phyloP scores from a whole-genome alignment of 2,888 invertebrate species.

The Drosophila prostipennis region DNA sequence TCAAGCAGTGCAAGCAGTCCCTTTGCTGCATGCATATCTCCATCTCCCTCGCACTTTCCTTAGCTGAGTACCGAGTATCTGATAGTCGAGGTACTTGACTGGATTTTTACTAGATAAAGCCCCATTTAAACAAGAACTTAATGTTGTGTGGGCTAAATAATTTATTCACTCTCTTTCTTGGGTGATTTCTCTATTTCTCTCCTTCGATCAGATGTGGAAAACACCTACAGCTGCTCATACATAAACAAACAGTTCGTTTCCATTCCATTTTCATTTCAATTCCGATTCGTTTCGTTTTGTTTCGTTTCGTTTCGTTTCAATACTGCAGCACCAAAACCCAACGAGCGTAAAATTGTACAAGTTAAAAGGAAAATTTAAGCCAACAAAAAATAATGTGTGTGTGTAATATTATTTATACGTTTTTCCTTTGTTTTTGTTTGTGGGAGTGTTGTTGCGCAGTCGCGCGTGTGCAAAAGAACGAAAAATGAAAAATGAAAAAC shows the following conservation, averaged over 20 bases:
- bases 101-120: neutral
- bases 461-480: conserved; percentile 59
- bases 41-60: no score
- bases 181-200: conserved; percentile 16
- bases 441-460: conserved; percentile 50
- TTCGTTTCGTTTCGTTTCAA: conserved; percentile 39
- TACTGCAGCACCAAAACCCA: conserved; percentile 44
- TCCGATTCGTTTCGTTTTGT: conserved; percentile 3
- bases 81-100: no score
- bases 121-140: neutral
- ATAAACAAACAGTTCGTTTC: conserved; percentile 11
- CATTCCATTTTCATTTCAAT: neutral
- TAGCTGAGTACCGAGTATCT: no score
- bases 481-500: conserved; percentile 15
- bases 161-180: conserved; percentile 10
- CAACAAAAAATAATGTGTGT: conserved; percentile 1
- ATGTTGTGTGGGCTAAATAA: neutral
- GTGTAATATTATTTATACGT: conserved; percentile 9
- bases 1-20: no score
- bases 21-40: no score
- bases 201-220: conserved; percentile 20
- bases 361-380: conserved; percentile 57
- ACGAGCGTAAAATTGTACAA: conserved; percentile 70
- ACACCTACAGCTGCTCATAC: conserved; percentile 19
- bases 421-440: neutral